A percentile compares a stretch with the other conserved stretches of the same genome.
Evolutionary conservation across 2,888 invertebrate species (phyloP).

Genomic region (Aphodius sticticus): DNA sequence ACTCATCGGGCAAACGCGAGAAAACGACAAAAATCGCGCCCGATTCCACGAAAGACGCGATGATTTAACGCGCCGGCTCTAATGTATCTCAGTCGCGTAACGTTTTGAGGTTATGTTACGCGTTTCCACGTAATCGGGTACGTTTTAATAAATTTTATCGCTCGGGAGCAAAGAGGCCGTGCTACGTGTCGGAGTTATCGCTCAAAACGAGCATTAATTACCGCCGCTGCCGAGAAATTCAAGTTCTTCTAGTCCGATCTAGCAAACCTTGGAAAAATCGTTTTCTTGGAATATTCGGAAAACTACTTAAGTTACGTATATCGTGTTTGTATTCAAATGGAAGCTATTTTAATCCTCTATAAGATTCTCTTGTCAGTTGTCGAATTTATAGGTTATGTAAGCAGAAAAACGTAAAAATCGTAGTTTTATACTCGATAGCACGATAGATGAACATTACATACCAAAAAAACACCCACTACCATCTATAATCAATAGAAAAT

Average conservation of each 20-base stretch:
- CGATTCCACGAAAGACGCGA: conserved; percentile 4
- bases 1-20: not conserved
- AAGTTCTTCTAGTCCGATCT: not conserved
- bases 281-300: not conserved
- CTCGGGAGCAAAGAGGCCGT: not conserved
- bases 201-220: not conserved
- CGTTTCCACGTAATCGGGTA: not conserved
- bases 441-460: not conserved
- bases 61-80: not conserved
- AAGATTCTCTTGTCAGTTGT: not conserved
- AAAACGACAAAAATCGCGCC: not conserved
- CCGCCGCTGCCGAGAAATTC: not conserved
- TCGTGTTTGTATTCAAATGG: not conserved
- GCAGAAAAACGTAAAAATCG: not conserved
- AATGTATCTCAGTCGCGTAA: not conserved
- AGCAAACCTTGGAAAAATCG: not conserved
- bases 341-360: not conserved
- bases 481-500: not conserved
- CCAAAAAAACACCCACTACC: not conserved
- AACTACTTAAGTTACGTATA: not conserved
- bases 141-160: conserved; percentile 4
- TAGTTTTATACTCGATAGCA: not conserved
- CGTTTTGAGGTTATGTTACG: conserved; percentile 4
- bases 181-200: not conserved
- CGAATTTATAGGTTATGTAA: not conserved